phyloP scores from a whole-genome alignment of 2,113 vertebrate genomes.

The Aspidoscelis tigris region DNA sequence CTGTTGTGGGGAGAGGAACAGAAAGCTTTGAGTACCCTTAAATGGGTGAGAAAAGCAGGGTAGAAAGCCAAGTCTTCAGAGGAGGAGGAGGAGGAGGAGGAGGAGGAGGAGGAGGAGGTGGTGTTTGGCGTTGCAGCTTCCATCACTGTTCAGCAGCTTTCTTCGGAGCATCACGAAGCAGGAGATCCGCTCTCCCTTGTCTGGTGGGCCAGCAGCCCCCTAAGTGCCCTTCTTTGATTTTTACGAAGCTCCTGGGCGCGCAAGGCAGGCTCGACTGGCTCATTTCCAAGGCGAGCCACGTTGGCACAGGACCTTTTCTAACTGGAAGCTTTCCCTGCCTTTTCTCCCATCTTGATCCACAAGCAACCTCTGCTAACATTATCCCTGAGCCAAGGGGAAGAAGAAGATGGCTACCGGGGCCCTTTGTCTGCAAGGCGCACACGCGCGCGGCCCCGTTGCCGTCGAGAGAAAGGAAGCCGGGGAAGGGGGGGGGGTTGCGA shows the following conservation, averaged over 20 bases:
- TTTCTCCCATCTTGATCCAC: too few species aligned
- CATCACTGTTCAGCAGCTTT: not conserved
- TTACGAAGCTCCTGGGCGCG: not conserved
- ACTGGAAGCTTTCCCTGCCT: not conserved
- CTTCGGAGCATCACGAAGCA: too few species aligned
- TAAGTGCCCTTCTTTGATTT: not conserved
- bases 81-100: too few species aligned
- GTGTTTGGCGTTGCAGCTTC: not conserved
- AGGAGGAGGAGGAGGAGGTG: too few species aligned
- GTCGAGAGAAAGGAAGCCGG: not conserved
- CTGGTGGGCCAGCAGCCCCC: not conserved
- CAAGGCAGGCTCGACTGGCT: not conserved
- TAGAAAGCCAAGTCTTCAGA: too few species aligned
- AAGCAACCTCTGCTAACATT: not conserved
- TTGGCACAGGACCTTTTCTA: too few species aligned
- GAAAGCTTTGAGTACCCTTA: too few species aligned
- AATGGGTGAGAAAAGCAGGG: too few species aligned
- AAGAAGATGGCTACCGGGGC: constrained; percentile 22
- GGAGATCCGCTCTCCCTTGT: not conserved
- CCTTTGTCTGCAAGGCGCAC: constrained; percentile 10
- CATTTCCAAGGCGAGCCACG: too few species aligned
- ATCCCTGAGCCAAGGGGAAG: not conserved
- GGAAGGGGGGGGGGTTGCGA: not conserved
- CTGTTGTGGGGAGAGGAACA: too few species aligned
- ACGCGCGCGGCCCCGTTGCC: not conserved